Percentiles rank a stretch among this genome's conserved stretches.
Conservation (phyloP, 1,140 invertebrate genomes). For the Drosophila dunni region DNA sequence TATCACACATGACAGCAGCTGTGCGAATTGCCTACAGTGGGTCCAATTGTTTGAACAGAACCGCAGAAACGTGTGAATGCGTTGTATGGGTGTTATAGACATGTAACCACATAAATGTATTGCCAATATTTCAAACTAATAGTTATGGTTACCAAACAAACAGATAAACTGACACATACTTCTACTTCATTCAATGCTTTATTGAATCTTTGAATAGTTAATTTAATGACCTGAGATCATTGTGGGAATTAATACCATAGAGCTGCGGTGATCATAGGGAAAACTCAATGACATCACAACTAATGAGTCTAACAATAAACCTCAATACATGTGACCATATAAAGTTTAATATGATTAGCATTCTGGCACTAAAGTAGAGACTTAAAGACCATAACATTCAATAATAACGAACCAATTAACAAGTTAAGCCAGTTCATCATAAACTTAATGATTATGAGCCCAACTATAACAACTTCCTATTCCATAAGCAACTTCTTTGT, state of each 20-base stretch:
- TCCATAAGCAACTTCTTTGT: neutral
- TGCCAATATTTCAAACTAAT: conserved; percentile 43
- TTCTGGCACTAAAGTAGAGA: conserved; percentile 6
- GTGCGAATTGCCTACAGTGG: neutral
- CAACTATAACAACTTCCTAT: neutral
- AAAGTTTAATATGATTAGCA: conserved; percentile 28
- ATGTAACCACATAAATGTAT: conserved; percentile 10
- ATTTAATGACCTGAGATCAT: conserved; percentile 31
- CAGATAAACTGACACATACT: neutral
- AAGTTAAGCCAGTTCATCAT: conserved; percentile 1
- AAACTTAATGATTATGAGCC: neutral
- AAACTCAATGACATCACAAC: conserved; percentile 9
- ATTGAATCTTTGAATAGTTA: conserved; percentile 16
- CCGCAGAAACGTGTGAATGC: conserved; percentile 39
- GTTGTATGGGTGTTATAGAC: neutral
- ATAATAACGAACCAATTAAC: conserved; percentile 5
- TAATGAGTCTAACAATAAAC: neutral
- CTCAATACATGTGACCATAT: neutral
- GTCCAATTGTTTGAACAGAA: neutral
- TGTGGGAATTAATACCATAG: conserved; percentile 9
- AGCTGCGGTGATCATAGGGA: neutral
- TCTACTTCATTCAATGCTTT: neutral
- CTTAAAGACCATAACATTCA: neutral
- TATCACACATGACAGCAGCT: conserved; percentile 2
- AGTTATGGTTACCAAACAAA: conserved; percentile 21